phyloP scores from a whole-genome alignment of 2,797 vertebrate genomes.

The Iguana delicatissima region DNA sequence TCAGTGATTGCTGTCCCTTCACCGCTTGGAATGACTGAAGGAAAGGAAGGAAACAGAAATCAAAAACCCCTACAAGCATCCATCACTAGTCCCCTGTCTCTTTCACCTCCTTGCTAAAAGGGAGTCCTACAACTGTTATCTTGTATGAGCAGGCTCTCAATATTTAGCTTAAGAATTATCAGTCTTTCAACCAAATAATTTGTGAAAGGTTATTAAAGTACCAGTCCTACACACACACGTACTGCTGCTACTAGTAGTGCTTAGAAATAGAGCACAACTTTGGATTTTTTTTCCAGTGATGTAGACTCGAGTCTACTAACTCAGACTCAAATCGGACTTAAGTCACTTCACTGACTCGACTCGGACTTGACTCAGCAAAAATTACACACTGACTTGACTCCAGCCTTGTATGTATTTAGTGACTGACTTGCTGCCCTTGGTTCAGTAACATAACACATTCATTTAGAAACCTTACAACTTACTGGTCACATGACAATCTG shows the following conservation, averaged over 20 bases:
- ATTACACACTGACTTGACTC: no score
- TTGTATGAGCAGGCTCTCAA: background rate
- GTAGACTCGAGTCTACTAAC: no score
- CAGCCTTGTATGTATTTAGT: no score
- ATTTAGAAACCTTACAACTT: no score
- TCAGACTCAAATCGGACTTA: no score
- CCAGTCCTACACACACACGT: background rate
- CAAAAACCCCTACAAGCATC: background rate
- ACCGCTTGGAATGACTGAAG: constrained; percentile 56
- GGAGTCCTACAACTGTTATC: background rate
- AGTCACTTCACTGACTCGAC: no score
- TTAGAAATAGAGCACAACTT: background rate
- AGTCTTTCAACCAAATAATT: background rate
- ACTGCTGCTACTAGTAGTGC: background rate
- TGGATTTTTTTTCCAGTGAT: background rate
- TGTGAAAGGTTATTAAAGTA: background rate
- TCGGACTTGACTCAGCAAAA: no score
- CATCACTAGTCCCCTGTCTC: background rate
- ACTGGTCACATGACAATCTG: no score
- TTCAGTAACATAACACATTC: no score
- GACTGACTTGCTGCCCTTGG: no score
- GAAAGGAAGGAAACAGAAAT: constrained; percentile 12
- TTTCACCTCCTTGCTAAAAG: constrained; percentile 4
- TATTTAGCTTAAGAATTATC: background rate
- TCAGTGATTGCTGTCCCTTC: constrained; percentile 46